Percentiles rank a stretch among this genome's conserved stretches.
Conservation (phyloP, 2,797 vertebrate species). For the Pseudomugil gertrudae region DNA sequence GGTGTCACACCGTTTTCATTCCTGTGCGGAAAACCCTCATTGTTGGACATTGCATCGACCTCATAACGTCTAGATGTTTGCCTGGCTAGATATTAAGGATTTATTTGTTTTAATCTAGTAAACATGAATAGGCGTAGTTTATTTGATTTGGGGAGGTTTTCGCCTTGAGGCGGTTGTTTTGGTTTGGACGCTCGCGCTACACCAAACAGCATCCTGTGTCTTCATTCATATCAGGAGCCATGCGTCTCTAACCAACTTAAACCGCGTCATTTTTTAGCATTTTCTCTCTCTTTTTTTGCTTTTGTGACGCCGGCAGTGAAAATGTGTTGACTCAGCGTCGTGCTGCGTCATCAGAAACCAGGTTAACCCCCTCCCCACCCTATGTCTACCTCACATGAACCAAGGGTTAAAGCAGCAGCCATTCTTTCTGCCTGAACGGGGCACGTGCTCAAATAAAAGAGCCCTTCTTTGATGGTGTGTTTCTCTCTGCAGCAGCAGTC, state of each 20-base stretch:
- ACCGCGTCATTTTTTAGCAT: background rate
- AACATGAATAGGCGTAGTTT: background rate
- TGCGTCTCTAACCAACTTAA: background rate
- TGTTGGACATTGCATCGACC: conserved; percentile 33
- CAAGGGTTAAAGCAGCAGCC: conserved; percentile 45
- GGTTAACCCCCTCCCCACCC: conserved; percentile 10
- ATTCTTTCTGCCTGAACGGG: conserved; percentile 6
- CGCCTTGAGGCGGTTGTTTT: background rate
- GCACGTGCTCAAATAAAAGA: background rate
- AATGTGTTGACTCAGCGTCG: conserved; percentile 69
- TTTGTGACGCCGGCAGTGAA: background rate
- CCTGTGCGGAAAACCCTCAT: conserved; percentile 45
- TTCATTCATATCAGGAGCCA: conserved; percentile 7
- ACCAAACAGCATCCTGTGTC: conserved; percentile 29
- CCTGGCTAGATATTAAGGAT: rapidly evolving
- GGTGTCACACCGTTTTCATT: conserved; percentile 49
- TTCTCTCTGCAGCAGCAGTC: background rate
- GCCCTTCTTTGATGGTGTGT: background rate
- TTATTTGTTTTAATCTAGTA: background rate
- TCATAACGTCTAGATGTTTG: background rate
- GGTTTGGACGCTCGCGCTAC: background rate
- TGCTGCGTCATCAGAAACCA: conserved; percentile 75
- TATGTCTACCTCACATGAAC: conserved; percentile 37
- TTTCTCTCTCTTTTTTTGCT: background rate
- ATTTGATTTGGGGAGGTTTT: background rate